Evolutionary conservation across 1,140 invertebrate genomes (phyloP), one percentile per base, ranked within the genome.

Genomic region (Alviniconcha marisindica): DNA sequence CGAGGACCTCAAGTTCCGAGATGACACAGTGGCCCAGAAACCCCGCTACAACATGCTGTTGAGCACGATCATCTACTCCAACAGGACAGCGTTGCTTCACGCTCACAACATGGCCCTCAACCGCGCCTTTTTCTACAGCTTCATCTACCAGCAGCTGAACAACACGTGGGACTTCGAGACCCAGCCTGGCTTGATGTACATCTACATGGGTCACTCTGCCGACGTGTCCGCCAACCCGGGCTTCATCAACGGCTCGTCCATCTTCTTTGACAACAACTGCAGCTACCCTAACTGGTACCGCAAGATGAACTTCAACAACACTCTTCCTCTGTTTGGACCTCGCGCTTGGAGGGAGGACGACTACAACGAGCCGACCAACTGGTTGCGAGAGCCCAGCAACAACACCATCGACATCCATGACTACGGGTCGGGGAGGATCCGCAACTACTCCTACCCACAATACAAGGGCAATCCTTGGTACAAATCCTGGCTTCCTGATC

Each of bases 111-210:
- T 99, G 95, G 98, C 98, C 24, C 93, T 99, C 88, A 98, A 96
- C 91, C 94, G 98, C 86, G 97, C 97, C 0, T 99, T 98, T 92
- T 99, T 97, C 92, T 99, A 97, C 96, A 94, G 93, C 86, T 94
- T 98, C 87, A 98, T 99, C 69, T 94, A 99, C 0, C 98, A 99
- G 91, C 90, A 90, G 51, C 74, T 92, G 18, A 92, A 92, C 87
- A 78, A 88, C 73, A 85, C 89, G 3, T 88, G 85, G 40, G 89
- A 90, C 71, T 92, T 92, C 89, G 97, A 97, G 0, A 97, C 98
- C 85, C 98, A 99, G 94, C 98, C 98, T 0, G 98, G 98, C 80
- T 97, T 99, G 95, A 98, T 99, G 97, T 99, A 99, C 91, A 98
- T 99, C 90, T 98, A 99, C 90, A 94, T 99, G 31, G 98, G 98